Conservation (phyloP, 2,797 vertebrate genomes). For the Carcharodon carcharias region DNA sequence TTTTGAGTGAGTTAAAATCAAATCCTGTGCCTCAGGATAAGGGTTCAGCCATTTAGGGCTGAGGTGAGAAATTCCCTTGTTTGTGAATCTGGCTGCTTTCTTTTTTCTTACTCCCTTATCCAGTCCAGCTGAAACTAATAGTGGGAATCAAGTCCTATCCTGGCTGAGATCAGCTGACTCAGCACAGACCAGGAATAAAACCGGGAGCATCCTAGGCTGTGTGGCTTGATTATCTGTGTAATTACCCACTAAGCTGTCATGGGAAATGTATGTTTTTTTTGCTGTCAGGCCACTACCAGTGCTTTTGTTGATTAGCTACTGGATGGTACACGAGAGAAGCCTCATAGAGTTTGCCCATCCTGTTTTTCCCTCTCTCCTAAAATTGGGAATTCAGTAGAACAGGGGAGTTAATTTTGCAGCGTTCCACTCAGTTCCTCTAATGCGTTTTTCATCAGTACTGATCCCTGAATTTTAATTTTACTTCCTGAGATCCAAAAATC, state of each 20-base stretch:
- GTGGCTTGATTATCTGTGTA: neutral
- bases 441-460: neutral
- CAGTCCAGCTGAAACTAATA: neutral
- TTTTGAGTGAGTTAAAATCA: neutral
- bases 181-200: neutral
- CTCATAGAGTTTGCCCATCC: neutral
- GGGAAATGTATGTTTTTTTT: neutral
- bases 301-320: neutral
- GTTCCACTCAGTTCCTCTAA: neutral
- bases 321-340: neutral
- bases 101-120: neutral
- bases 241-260: neutral
- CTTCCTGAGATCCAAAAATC: too few species aligned
- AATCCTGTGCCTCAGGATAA: neutral
- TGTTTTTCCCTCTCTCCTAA: neutral
- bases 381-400: neutral
- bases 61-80: neutral
- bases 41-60: neutral
- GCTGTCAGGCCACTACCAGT: neutral
- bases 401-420: neutral
- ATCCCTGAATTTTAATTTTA: neutral
- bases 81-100: neutral
- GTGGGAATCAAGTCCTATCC: neutral
- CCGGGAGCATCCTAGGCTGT: neutral
- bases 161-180: neutral